Base-by-base conservation (phyloP, 2,888 invertebrate species). In the Nymphalis urticae region DNA sequence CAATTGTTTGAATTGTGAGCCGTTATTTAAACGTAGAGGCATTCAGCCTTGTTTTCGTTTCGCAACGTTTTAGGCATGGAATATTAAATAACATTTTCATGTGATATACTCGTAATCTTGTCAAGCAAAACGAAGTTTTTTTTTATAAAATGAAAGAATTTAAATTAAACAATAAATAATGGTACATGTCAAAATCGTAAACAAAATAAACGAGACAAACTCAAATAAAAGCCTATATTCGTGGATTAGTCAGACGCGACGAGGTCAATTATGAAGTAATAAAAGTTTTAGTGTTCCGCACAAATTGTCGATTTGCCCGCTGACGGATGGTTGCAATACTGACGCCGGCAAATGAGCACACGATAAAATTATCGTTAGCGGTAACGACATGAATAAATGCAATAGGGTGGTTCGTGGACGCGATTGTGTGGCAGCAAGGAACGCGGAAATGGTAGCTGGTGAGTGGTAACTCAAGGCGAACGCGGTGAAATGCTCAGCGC, bases 331-430 rank as follows among this genome's bases (percentile, higher is more conserved):
- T 83, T 87, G 85, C 86, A 88, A 88, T 87, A 83, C 89, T 87
- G 90, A 89, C 89, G 91, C 88, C 91, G 85, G 86, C 89, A 92
- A 93, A 93, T 93, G 92, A 93, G 93, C 92, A 92, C 90, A 90
- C 92, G 92, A 93, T 93, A 93, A 93, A 93, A 93, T 93, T 92
- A 93, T 92, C 93, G 92, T 93, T 93, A 93, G 92, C 88, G 86
- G 92, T 93, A 93, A 93, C 93, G 93, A 93, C 92, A 93, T 93
- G 93, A 93, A 93, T 93, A 93, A 93, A 93, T 93, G 93, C 91
- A 93, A 87, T 89, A 92, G 90, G 89, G 90, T 84, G 87, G 87
- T 85, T 84, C 82, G 84, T 82, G 84, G 76, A 79, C 82, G 82
- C 82, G 82, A 79, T 66, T 54, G 66, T 59, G 66, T 64, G 64